Evolutionary conservation across 2,888 invertebrate species (phyloP).

Genomic region (Troides oblongomaculatus): DNA sequence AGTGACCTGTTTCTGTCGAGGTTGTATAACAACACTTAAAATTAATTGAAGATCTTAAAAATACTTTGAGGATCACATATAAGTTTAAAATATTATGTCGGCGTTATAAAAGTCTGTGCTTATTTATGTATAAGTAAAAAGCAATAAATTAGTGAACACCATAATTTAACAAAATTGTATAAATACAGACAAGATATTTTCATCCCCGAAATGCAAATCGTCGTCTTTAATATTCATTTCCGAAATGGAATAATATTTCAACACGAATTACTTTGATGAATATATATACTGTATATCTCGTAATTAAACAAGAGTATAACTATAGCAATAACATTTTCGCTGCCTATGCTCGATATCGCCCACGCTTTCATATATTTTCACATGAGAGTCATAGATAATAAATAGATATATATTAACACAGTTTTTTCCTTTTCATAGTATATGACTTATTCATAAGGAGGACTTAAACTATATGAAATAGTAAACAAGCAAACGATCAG

Average conservation of each 20-base stretch:
- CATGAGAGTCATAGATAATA: too few relatives aligned
- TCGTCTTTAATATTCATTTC: constrained; percentile 1
- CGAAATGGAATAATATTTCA: constrained; percentile 1
- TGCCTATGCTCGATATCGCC: neutral
- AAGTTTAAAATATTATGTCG: too few relatives aligned
- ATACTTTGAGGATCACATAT: too few relatives aligned
- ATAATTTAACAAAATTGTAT: neutral
- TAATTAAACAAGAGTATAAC: neutral
- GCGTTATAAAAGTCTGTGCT: neutral
- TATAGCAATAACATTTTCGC: neutral
- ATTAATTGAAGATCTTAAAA: too few relatives aligned
- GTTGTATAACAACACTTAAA: too few relatives aligned
- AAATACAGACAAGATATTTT: neutral
- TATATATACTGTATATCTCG: neutral
- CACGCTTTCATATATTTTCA: too few relatives aligned
- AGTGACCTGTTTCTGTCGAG: too few relatives aligned
- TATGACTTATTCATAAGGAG: too few relatives aligned
- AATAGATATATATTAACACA: too few relatives aligned
- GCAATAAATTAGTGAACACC: neutral
- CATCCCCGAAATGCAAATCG: constrained; percentile 1
- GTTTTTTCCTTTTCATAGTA: too few relatives aligned
- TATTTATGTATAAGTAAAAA: neutral
- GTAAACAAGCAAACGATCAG: too few relatives aligned
- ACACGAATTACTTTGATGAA: neutral
- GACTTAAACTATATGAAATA: too few relatives aligned